Percentiles rank a stretch among this genome's conserved stretches.
Conservation (phyloP, 2,113 vertebrate species). For the Sterna hirundo region DNA sequence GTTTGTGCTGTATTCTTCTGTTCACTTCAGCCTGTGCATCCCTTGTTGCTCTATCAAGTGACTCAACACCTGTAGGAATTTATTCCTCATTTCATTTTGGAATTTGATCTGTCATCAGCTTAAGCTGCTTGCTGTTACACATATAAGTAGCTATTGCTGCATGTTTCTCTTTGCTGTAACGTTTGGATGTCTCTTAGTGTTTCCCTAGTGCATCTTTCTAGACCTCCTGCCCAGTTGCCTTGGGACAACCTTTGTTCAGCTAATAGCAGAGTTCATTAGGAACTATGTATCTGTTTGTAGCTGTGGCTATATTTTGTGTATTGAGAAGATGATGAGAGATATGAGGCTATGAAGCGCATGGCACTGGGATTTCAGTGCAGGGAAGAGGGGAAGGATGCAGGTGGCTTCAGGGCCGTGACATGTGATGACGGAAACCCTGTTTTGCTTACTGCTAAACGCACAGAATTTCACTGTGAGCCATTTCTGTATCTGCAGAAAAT, state of each 20-base stretch:
- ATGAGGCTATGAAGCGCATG: not conserved
- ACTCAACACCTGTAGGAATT: not conserved
- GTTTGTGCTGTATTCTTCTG: not conserved
- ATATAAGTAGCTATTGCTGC: not conserved
- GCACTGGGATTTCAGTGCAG: not conserved
- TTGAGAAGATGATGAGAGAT: not conserved
- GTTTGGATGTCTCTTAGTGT: not conserved
- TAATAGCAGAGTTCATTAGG: not conserved
- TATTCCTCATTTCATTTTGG: not conserved
- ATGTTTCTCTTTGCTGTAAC: not conserved
- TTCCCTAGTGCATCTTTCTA: not conserved
- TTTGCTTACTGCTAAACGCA: not conserved
- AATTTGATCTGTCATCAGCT: not conserved
- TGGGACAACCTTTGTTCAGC: not conserved
- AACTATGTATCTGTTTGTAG: not conserved
- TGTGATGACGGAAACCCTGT: not conserved
- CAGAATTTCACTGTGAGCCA: not conserved
- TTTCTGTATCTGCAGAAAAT: not conserved
- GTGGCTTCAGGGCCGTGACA: not conserved
- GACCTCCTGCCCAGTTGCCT: not conserved
- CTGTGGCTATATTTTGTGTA: not conserved
- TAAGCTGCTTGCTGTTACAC: not conserved
- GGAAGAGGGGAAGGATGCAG: not conserved
- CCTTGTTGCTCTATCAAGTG: not conserved
- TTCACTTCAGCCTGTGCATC: not conserved